phyloP scores from a whole-genome alignment of 2,888 invertebrate species.

The Phyllotreta cruciferae region DNA sequence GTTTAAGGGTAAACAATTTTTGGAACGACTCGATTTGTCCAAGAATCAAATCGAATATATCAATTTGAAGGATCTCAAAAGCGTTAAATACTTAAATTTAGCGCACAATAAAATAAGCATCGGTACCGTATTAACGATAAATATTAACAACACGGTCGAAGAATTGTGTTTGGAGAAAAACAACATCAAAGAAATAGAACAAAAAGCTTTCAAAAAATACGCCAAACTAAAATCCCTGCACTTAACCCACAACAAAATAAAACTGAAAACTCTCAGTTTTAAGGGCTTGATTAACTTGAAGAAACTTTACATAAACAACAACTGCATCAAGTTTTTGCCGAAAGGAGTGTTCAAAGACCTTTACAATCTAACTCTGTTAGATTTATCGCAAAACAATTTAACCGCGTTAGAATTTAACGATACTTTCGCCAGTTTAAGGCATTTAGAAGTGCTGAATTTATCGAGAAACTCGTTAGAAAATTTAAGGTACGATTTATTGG shows the following conservation, averaged over 20 bases:
- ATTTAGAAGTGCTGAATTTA: conserved; percentile 52
- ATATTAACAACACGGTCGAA: conserved; percentile 37
- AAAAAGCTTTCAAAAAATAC: conserved; percentile 37
- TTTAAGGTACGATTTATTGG: conserved; percentile 48
- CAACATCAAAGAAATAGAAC: conserved; percentile 37
- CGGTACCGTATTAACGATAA: conserved; percentile 34
- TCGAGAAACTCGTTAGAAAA: conserved; percentile 51
- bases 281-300: conserved; percentile 40
- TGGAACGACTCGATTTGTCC: conserved; percentile 44
- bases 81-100: conserved; percentile 48
- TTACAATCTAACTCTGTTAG: conserved; percentile 47
- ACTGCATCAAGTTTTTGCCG: conserved; percentile 46
- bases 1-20: conserved; percentile 39
- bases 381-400: conserved; percentile 52
- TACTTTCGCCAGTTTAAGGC: conserved; percentile 44
- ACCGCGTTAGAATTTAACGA: conserved; percentile 30
- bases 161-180: conserved; percentile 46
- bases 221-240: conserved; percentile 42
- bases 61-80: conserved; percentile 40
- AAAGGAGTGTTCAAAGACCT: conserved; percentile 44
- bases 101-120: conserved; percentile 43
- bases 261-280: conserved; percentile 42
- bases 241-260: conserved; percentile 47
- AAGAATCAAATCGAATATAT: conserved; percentile 43
- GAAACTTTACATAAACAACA: conserved; percentile 46